Conservation (phyloP, 2,888 invertebrate species). For the Stenodera caucasica region DNA sequence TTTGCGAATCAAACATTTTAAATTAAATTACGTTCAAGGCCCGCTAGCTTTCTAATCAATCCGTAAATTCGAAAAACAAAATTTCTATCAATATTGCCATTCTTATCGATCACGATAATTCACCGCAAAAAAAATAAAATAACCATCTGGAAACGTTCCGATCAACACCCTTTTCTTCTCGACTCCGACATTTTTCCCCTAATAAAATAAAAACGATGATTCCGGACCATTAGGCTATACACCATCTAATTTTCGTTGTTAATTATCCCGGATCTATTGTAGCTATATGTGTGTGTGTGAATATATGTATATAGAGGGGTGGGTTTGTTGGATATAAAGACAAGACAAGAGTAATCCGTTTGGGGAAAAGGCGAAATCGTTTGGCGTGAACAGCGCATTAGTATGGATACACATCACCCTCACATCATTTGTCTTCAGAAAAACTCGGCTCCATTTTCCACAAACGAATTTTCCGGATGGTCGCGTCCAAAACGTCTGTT, state of each 20-base stretch:
- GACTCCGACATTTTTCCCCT: constrained; percentile 8
- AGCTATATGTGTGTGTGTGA: constrained; percentile 5
- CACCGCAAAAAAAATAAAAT: not conserved
- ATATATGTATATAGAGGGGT: not conserved
- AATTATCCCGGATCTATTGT: constrained; percentile 12
- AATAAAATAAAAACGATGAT: constrained; percentile 13
- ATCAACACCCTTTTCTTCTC: constrained; percentile 10
- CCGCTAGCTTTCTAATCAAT: constrained; percentile 36
- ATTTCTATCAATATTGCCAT: not conserved
- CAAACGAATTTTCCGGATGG: constrained; percentile 58
- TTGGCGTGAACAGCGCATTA: constrained; percentile 38
- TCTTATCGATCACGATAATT: not conserved
- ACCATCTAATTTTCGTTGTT: constrained; percentile 13
- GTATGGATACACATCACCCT: constrained; percentile 50
- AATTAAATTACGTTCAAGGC: constrained; percentile 43
- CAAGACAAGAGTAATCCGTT: constrained; percentile 15
- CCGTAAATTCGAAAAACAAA: not conserved
- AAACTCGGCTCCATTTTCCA: constrained; percentile 56
- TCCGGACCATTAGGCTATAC: constrained; percentile 10
- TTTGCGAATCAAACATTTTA: constrained; percentile 39
- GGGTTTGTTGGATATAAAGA: not conserved
- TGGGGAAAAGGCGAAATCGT: constrained; percentile 23
- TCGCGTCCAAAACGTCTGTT: constrained; percentile 48
- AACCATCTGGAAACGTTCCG: constrained; percentile 1
- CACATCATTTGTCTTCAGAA: constrained; percentile 57